Evolutionary conservation across 1,140 invertebrate species (phyloP), one percentile per base, ranked within the genome.

Genomic region (Wiebesia pumilae): DNA sequence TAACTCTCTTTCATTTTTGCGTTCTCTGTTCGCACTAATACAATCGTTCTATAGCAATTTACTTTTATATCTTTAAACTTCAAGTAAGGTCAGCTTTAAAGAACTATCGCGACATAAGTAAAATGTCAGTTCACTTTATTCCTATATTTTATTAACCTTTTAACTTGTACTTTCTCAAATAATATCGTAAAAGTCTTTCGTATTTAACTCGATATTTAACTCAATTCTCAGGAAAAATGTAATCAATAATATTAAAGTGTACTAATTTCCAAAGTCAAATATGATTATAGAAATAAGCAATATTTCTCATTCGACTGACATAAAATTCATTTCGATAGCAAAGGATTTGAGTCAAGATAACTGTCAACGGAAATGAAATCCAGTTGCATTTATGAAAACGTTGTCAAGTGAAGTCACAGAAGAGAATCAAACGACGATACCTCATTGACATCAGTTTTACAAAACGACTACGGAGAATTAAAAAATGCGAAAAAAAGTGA

Each of bases 341-440:
- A 58, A 47, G 69, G 40, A n/a, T 75, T 83, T 54, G 69, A 84
- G 54, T 79, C 75, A 38, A 84, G 75, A 79, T 84, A 51, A 21
- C 58, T 84, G 73, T 84, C 83, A 84, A 69, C 58, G 19, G 43
- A 79, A 69, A 79, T 65, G 83, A 84, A 79, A 84, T 38, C 75
- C 33, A 27, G 47, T 62, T 35, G 82, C 51, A 24, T 35, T 9
- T 16, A n/a, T 58, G 73, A 40, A 24, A 38, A 75, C 69, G 67
- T 83, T 83, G 69, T 75, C 81, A 47, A 75, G 69, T 62, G n/a
- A 71, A 82, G 81, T 71, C 43, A 43, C 40, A 38, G 33, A 75
- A 81, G 71, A 85, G 77, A 85, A 85, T 85, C 77, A 85, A 85
- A 85, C 78, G 84, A n/a, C 77, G 84, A 85, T 80, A 69, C 79